Percentiles rank a stretch among this genome's conserved stretches.
Conservation (phyloP, 2,113 vertebrate genomes). For the Saguinus midas region DNA sequence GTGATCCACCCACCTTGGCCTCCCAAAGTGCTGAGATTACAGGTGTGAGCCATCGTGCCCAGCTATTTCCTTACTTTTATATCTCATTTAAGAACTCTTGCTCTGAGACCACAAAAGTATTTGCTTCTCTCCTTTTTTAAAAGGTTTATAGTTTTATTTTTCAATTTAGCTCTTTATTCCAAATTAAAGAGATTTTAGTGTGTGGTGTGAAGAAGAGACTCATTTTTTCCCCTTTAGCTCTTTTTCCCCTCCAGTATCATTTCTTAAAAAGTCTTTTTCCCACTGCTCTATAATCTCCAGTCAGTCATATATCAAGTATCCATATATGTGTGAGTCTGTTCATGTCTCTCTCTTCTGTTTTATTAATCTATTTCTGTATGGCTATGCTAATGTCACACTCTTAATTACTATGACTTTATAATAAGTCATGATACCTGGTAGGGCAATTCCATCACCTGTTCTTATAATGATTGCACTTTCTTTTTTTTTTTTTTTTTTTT, state of each 20-base stretch:
- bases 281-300: background rate
- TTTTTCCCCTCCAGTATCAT: background rate
- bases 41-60: no score
- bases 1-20: no score
- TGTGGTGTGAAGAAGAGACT: background rate
- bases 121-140: background rate
- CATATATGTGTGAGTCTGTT: background rate
- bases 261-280: background rate
- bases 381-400: background rate
- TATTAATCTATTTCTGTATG: background rate
- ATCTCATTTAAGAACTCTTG: background rate
- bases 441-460: background rate
- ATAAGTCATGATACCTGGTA: background rate
- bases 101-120: background rate
- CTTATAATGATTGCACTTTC: background rate
- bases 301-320: background rate
- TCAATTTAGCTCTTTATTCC: background rate
- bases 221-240: background rate
- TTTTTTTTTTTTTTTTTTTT: no score
- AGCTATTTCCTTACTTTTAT: background rate
- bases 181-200: background rate
- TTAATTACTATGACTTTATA: background rate
- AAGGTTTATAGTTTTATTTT: background rate
- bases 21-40: no score
- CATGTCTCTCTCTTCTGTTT: background rate